Conservation (phyloP, 2,888 invertebrate species). For the Scaptomyza caliginosa region DNA sequence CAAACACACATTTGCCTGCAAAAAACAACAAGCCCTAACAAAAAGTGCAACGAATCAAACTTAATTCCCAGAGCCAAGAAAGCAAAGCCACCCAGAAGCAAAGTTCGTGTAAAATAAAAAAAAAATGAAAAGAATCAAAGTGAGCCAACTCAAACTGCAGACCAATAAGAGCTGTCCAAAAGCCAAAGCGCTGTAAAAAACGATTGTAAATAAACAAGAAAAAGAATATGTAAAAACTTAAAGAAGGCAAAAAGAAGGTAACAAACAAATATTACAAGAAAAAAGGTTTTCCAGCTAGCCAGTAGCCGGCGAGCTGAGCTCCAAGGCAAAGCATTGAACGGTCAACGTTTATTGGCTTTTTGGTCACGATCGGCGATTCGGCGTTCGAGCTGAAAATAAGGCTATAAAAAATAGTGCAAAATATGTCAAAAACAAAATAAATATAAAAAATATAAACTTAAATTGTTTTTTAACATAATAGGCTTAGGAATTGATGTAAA, state of each 20-base stretch:
- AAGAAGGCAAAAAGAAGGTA: slow-evolving; percentile 27
- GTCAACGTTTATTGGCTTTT: slow-evolving; percentile 49
- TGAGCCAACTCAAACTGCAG: slow-evolving; percentile 34
- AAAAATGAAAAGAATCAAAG: slow-evolving; percentile 38
- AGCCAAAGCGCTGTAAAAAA: slow-evolving; percentile 27
- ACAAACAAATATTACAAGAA: slow-evolving; percentile 50
- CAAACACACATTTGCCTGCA: not conserved
- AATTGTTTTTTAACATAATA: not conserved
- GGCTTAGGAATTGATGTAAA: slow-evolving; percentile 1
- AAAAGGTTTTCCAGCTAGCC: slow-evolving; percentile 50
- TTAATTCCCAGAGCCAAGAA: slow-evolving; percentile 9
- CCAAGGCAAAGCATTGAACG: slow-evolving; percentile 30
- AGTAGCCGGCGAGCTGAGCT: slow-evolving; percentile 54
- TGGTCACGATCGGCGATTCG: slow-evolving; percentile 38
- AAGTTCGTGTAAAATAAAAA: slow-evolving; percentile 27
- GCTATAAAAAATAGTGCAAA: slow-evolving; percentile 4
- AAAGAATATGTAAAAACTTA: slow-evolving; percentile 14
- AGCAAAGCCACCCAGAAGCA: slow-evolving; percentile 65
- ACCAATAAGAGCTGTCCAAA: slow-evolving; percentile 59
- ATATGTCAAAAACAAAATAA: slow-evolving; percentile 5
- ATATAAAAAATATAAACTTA: not conserved
- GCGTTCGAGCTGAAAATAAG: slow-evolving; percentile 14
- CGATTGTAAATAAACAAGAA: slow-evolving; percentile 58
- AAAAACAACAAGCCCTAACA: not conserved
- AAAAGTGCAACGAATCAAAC: slow-evolving; percentile 46